A percentile compares a stretch with the other conserved stretches of the same genome.
Conservation (phyloP, 2,113 vertebrate species). For the Sinocyclocheilus anshuiensis region DNA sequence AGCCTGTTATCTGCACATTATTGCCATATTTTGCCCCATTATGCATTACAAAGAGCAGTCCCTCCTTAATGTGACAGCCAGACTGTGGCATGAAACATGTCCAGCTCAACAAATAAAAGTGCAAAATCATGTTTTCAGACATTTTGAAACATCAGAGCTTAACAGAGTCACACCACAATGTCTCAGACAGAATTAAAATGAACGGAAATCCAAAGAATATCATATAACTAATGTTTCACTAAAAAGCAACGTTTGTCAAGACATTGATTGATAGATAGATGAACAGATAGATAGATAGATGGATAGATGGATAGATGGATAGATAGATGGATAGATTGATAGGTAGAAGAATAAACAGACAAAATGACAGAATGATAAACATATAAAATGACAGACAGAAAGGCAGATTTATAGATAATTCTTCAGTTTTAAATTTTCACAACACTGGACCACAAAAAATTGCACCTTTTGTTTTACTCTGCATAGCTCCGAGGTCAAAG, state of each 20-base stretch:
- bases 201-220: neutral
- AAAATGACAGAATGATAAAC: no score
- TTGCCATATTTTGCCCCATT: conserved; percentile 19
- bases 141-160: conserved; percentile 14
- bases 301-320: neutral
- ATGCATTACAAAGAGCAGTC: neutral
- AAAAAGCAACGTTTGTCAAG: neutral
- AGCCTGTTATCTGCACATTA: conserved; percentile 23
- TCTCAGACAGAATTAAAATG: neutral
- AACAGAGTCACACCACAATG: neutral
- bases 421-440: no score
- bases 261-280: neutral
- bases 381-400: neutral
- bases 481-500: neutral
- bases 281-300: neutral
- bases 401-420: no score
- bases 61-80: conserved; percentile 20
- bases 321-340: no score
- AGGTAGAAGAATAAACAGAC: no score
- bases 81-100: conserved; percentile 8
- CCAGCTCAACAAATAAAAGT: conserved; percentile 4
- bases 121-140: conserved; percentile 6
- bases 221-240: neutral
- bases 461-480: neutral
- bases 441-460: neutral